Evolutionary conservation across 92 coral and sea anemone genomes (phyloP).

Genomic region (Paragorgia papillata): DNA sequence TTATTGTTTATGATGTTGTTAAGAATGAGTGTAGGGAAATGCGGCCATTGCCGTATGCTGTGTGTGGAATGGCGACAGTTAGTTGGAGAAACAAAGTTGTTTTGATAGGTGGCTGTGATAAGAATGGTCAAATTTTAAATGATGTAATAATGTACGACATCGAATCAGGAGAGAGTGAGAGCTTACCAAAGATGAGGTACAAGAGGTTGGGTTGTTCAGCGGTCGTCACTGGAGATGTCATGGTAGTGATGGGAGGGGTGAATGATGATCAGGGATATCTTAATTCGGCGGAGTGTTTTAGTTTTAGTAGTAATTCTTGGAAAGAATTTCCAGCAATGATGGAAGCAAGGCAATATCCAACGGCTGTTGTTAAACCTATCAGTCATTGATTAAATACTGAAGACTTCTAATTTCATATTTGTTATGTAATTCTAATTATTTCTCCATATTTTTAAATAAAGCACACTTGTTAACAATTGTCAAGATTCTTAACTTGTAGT

Average conservation of each 20-base stretch:
- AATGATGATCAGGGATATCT: conserved; percentile 70
- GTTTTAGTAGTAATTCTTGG: conserved; percentile 4
- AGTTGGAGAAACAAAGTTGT: neutral
- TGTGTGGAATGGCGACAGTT: conserved; percentile 9
- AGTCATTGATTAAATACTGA: neutral
- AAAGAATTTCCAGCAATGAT: conserved; percentile 6
- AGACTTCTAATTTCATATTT: too few relatives aligned
- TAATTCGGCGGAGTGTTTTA: conserved; percentile 71
- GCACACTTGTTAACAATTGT: too few relatives aligned
- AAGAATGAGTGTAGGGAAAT: neutral
- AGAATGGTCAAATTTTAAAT: neutral
- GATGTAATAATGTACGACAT: conserved; percentile 47
- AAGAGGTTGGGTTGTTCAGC: conserved; percentile 86
- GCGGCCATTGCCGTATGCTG: neutral
- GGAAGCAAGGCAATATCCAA: neutral
- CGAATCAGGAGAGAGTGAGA: conserved; percentile 71
- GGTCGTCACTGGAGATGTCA: conserved; percentile 55
- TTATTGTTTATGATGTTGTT: neutral
- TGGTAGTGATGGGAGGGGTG: conserved; percentile 83
- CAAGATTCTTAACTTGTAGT: too few relatives aligned
- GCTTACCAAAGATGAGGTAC: conserved; percentile 69
- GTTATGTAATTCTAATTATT: too few relatives aligned
- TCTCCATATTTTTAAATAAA: too few relatives aligned
- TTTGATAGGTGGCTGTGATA: conserved; percentile 5
- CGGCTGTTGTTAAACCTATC: neutral